A percentile compares a stretch with the other conserved stretches of the same genome.
Conservation (phyloP, 1,140 invertebrate species). For the Bombus affinis region DNA sequence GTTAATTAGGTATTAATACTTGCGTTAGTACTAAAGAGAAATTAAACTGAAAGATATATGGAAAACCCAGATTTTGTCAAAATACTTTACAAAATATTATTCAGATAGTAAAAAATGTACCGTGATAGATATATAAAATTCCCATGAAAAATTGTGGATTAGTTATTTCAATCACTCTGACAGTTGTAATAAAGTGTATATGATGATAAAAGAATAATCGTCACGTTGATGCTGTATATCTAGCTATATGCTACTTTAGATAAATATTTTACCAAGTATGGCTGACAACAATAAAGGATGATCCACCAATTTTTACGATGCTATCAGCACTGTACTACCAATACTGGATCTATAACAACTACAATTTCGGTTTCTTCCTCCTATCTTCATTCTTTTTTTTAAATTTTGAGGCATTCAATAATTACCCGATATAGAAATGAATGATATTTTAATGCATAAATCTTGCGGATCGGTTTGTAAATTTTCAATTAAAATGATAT, state of each 20-base stretch:
- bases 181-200: neutral
- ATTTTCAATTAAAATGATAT: too few relatives aligned
- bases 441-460: too few relatives aligned
- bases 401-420: too few relatives aligned
- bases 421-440: too few relatives aligned
- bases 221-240: neutral
- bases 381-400: too few relatives aligned
- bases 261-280: neutral
- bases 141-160: too few relatives aligned
- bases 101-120: neutral
- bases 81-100: neutral
- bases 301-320: too few relatives aligned
- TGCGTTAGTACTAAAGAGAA: neutral
- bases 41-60: neutral
- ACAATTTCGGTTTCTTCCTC: too few relatives aligned
- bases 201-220: neutral
- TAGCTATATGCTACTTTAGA: neutral
- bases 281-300: too few relatives aligned
- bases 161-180: neutral
- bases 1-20: neutral
- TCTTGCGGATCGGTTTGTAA: too few relatives aligned
- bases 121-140: neutral
- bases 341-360: too few relatives aligned
- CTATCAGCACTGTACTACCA: too few relatives aligned
- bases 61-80: neutral